A percentile compares a stretch with the other conserved stretches of the same genome.
Conservation (phyloP, 2,113 vertebrate genomes). For the Stercorarius parasiticus region DNA sequence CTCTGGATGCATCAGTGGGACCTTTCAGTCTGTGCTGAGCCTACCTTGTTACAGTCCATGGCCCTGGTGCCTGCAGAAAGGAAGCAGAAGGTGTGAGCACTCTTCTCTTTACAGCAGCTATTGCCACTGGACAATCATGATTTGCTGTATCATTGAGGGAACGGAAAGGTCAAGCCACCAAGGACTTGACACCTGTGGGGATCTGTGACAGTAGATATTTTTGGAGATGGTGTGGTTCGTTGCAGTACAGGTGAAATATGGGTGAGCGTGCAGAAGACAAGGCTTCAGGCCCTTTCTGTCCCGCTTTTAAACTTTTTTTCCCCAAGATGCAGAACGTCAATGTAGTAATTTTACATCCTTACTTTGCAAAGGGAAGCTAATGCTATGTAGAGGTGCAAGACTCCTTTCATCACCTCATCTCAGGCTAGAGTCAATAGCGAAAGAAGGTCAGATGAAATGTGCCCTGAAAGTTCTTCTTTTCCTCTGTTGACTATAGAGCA, state of each 20-base stretch:
- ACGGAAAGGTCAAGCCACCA: background rate
- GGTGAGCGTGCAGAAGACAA: background rate
- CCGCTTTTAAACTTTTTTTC: background rate
- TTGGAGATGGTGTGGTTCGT: too few relatives aligned
- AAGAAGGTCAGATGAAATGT: background rate
- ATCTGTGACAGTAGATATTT: background rate
- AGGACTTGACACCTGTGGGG: background rate
- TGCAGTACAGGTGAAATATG: background rate
- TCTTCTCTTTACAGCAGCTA: background rate
- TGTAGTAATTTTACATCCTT: background rate
- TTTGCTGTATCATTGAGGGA: background rate
- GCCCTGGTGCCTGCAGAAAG: background rate
- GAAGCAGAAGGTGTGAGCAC: accelerated
- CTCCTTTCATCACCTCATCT: background rate
- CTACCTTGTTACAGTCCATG: background rate
- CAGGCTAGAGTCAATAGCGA: background rate
- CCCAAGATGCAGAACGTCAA: background rate
- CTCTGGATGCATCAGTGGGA: background rate
- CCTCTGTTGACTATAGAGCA: background rate
- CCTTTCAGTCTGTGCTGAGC: background rate
- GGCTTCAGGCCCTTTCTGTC: background rate
- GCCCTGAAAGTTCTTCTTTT: background rate
- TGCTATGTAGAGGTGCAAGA: background rate
- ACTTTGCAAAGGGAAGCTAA: background rate
- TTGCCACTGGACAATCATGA: background rate